Evolutionary conservation across 2,797 vertebrate genomes (phyloP).

Genomic region (Tolypeutes matacus): DNA sequence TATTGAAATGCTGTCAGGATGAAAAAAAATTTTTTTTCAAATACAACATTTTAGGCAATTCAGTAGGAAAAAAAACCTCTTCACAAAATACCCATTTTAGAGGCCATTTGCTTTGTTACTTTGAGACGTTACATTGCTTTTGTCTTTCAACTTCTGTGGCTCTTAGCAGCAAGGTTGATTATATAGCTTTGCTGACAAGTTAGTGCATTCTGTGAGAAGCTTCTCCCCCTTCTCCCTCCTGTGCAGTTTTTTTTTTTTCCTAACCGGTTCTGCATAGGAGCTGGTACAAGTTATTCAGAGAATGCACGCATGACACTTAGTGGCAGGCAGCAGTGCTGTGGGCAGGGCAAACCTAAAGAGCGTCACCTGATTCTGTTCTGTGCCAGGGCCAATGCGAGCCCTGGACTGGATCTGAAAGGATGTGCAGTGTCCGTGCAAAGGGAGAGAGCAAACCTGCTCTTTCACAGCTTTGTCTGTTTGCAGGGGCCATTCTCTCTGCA

Average conservation of each 20-base stretch:
- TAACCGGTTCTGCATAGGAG: not conserved
- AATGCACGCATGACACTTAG: not conserved
- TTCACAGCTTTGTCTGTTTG: not conserved
- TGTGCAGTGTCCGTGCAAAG: not conserved
- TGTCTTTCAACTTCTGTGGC: constrained; percentile 36
- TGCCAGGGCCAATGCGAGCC: not conserved
- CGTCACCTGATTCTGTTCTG: not conserved
- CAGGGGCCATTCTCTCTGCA: not conserved
- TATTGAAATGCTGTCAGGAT: not conserved
- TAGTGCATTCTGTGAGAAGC: not conserved
- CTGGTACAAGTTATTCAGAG: not conserved
- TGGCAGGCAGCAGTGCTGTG: not conserved
- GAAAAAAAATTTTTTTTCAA: constrained; percentile 56
- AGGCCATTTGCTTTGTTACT: constrained; percentile 47
- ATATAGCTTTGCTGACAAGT: constrained; percentile 32
- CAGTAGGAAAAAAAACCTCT: not conserved
- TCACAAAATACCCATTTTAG: not conserved
- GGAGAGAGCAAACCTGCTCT: not conserved
- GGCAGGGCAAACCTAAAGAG: not conserved
- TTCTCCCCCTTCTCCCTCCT: not conserved
- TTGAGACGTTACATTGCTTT: constrained; percentile 39
- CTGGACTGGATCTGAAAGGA: not conserved
- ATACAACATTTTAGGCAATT: constrained; percentile 23
- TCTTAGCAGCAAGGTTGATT: constrained; percentile 27
- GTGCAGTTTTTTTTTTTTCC: not conserved